Percentiles rank a stretch among this genome's conserved stretches.
Evolutionary conservation across 2,797 vertebrate genomes (phyloP).

Genomic region (Poeciliopsis presidionis): DNA sequence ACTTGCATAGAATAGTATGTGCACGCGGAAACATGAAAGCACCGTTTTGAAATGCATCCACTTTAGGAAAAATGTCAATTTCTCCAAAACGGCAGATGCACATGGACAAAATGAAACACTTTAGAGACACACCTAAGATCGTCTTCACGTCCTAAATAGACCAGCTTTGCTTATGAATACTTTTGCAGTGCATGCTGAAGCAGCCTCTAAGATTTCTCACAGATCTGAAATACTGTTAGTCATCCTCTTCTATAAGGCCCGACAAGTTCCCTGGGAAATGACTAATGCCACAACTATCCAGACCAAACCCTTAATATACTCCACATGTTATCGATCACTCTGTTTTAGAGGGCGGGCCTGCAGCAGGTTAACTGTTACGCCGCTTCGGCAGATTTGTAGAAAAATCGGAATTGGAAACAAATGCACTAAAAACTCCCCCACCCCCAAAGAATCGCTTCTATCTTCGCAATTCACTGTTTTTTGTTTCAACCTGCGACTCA

Average conservation of each 20-base stretch:
- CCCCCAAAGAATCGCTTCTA: not conserved
- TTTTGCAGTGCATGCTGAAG: not conserved
- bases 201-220: slow-evolving; percentile 1
- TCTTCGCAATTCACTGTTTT: slow-evolving; percentile 20
- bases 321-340: slow-evolving; percentile 66
- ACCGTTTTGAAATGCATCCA: too few relatives aligned
- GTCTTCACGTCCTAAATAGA: too few relatives aligned
- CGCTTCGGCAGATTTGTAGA: slow-evolving; percentile 16
- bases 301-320: slow-evolving; percentile 61
- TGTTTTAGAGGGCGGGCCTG: slow-evolving; percentile 31
- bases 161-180: not conserved
- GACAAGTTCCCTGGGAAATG: slow-evolving; percentile 57
- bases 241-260: slow-evolving; percentile 18
- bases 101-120: not conserved
- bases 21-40: too few relatives aligned
- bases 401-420: not conserved
- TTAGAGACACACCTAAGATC: too few relatives aligned
- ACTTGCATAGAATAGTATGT: too few relatives aligned
- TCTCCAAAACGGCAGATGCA: too few relatives aligned
- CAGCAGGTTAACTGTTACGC: slow-evolving; percentile 15
- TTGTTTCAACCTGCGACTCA: slow-evolving; percentile 9
- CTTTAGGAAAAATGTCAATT: too few relatives aligned
- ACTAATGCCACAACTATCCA: slow-evolving; percentile 60
- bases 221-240: slow-evolving; percentile 28
- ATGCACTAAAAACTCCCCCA: not conserved